These are phyloP conservation scores for Ceratosolen fusciceps DNA, from an alignment of 1,140 invertebrate species.

Conservation along the genomic window DNA sequence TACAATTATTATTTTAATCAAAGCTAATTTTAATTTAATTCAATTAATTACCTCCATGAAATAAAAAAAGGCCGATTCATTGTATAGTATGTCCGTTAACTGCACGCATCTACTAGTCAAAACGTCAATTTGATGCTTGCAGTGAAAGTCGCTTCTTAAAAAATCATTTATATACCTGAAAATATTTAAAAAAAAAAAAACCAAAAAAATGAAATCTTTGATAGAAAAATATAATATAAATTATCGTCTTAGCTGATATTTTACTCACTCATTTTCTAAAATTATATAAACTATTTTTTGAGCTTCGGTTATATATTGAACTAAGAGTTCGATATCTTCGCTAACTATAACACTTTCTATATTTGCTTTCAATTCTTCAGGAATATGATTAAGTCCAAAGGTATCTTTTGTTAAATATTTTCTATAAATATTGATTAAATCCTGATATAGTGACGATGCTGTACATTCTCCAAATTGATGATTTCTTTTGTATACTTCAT, in stretches of 20 bases:
- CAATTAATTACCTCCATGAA: conserved; percentile 84
- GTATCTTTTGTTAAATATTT: conserved; percentile 72
- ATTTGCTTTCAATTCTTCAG: conserved; percentile 64
- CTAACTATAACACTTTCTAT: conserved; percentile 67
- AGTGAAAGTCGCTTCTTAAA: conserved; percentile 85
- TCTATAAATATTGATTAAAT: conserved; percentile 72
- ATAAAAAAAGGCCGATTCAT: conserved; percentile 91
- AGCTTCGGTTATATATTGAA: conserved; percentile 59
- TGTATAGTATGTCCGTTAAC: conserved; percentile 89
- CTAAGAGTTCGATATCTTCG: conserved; percentile 60
- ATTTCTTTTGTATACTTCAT: conserved; percentile 53
- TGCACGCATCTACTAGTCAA: conserved; percentile 83
- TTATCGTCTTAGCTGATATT: not conserved
- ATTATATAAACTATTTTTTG: conserved; percentile 63
- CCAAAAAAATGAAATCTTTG: not conserved
- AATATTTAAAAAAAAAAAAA: conserved; percentile 60
- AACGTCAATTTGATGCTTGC: conserved; percentile 92
- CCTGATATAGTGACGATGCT: conserved; percentile 61
- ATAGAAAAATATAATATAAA: conserved; percentile 30
- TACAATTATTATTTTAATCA: conserved; percentile 12
- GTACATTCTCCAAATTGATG: conserved; percentile 47
- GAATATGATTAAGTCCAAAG: conserved; percentile 64
- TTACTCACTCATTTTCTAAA: conserved; percentile 65
- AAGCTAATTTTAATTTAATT: not conserved
- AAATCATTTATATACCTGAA: conserved; percentile 78